These are phyloP conservation scores for Polyommatus icarus DNA, from an alignment of 2,888 invertebrate genomes.

Conservation along the genomic window DNA sequence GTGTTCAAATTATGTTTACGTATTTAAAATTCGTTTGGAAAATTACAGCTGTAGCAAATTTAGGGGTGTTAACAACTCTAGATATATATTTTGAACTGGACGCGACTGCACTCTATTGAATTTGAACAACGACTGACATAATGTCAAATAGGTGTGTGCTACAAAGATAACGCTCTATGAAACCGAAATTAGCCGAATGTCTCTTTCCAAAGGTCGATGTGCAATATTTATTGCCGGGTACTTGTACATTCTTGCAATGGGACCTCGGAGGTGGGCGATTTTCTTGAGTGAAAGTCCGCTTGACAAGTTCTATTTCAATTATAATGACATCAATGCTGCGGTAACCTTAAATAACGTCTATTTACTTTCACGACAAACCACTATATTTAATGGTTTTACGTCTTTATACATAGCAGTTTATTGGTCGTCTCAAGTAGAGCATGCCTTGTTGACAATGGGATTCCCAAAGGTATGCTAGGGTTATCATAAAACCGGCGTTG, in stretches of 20 bases:
- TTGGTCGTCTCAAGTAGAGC: background rate
- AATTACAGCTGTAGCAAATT: no score
- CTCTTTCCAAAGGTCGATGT: no score
- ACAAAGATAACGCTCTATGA: no score
- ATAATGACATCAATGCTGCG: background rate
- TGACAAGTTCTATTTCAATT: conserved; percentile 6
- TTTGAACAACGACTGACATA: no score
- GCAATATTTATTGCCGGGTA: no score
- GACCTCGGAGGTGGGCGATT: background rate
- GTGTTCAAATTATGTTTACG: no score
- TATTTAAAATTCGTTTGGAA: no score
- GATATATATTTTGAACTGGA: no score
- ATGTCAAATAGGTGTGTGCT: no score
- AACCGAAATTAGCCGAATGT: no score
- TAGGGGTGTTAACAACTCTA: no score
- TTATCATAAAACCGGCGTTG: background rate
- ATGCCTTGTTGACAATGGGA: background rate
- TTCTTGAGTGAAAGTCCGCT: background rate
- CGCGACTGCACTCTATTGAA: no score
- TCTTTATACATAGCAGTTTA: background rate
- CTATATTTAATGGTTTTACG: conserved; percentile 36
- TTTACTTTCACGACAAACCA: conserved; percentile 29
- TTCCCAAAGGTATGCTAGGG: background rate
- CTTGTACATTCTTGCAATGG: background rate
- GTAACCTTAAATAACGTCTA: conserved; percentile 13